These are phyloP conservation scores for Atherinosoma microstoma DNA, from an alignment of 2,797 vertebrate genomes.

Conservation along the genomic window DNA sequence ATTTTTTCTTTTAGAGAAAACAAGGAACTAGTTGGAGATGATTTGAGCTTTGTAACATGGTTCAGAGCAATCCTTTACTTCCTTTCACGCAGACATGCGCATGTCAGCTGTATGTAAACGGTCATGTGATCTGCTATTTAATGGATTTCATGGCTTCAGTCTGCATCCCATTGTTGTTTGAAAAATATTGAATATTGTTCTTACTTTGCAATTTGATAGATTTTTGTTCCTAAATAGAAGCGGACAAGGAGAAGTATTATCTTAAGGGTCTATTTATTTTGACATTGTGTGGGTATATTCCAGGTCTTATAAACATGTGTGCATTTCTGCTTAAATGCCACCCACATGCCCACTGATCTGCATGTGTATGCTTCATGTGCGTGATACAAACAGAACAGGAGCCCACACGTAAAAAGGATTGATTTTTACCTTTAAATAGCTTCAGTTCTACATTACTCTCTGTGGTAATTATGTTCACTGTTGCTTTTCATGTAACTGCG, in stretches of 20 bases:
- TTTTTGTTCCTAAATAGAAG: neutral
- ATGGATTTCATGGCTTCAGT: no score
- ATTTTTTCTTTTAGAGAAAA: no score
- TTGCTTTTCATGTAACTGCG: neutral
- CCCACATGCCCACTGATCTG: neutral
- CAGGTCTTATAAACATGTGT: neutral
- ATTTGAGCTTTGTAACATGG: no score
- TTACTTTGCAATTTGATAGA: neutral
- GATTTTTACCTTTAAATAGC: neutral
- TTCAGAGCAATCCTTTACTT: neutral
- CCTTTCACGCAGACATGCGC: neutral
- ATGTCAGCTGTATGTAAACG: neutral
- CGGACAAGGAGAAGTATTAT: neutral
- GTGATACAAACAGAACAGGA: neutral
- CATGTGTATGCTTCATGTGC: neutral
- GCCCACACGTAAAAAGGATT: neutral
- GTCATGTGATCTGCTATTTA: neutral
- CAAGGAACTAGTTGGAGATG: no score
- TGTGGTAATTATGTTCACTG: neutral
- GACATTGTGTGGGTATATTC: neutral
- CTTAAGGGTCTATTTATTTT: neutral
- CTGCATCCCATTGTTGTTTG: neutral
- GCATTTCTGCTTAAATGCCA: neutral
- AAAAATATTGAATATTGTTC: neutral
- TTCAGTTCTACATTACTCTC: neutral